These are phyloP conservation scores for Peromyscus polionotus DNA, from an alignment of 2,113 vertebrate species.

Conservation along the genomic window DNA sequence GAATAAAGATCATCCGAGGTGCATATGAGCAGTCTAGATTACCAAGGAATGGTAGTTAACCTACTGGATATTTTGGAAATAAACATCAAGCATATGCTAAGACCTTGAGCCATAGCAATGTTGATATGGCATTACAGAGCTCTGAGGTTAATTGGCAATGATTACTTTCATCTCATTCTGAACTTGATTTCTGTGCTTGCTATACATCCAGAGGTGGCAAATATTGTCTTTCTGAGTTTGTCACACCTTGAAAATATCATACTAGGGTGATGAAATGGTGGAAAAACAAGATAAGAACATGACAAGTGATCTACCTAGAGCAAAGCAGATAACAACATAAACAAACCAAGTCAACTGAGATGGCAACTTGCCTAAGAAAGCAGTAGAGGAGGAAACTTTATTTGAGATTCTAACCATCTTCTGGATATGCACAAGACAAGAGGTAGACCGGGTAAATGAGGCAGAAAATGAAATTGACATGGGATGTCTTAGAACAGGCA, in stretches of 20 bases:
- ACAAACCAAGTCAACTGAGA: neutral
- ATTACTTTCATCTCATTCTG: neutral
- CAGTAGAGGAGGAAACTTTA: neutral
- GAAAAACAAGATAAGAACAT: neutral
- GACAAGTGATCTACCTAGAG: neutral
- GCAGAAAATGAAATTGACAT: neutral
- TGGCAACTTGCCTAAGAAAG: neutral
- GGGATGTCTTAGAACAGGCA: neutral
- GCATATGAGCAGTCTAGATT: neutral
- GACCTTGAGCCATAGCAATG: rapidly evolving
- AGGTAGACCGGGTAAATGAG: neutral
- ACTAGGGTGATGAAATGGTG: neutral
- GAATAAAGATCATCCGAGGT: neutral
- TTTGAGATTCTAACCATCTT: neutral
- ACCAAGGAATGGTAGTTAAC: neutral
- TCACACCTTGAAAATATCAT: neutral
- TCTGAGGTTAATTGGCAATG: neutral
- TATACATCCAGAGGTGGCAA: neutral
- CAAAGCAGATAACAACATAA: neutral
- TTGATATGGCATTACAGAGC: neutral
- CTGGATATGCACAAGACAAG: neutral
- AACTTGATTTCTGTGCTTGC: neutral
- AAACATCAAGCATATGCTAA: neutral
- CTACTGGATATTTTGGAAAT: neutral
- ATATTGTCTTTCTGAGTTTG: neutral